Conservation (phyloP, 2,113 vertebrate species). For the Motacilla alba region DNA sequence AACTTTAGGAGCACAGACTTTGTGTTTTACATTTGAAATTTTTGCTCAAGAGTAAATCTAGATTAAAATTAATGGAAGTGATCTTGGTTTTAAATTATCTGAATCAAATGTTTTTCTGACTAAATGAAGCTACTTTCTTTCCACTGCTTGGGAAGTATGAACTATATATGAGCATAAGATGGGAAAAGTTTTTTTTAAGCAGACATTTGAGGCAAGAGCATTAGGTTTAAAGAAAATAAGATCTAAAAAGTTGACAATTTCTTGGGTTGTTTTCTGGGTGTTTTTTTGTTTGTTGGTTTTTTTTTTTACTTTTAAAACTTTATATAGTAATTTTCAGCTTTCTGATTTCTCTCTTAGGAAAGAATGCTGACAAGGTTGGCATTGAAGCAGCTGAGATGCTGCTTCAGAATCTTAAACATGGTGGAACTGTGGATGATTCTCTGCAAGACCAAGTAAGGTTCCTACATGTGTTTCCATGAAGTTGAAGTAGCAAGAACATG, state of each 20-base stretch:
- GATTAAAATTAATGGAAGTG: not conserved
- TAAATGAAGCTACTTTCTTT: not conserved
- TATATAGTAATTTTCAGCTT: not conserved
- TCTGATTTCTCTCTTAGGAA: slow-evolving; percentile 71
- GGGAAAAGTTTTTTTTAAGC: not conserved
- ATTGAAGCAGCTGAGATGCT: slow-evolving; percentile 94
- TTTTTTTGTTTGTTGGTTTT: not conserved
- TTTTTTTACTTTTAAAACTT: not conserved
- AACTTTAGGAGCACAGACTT: not conserved
- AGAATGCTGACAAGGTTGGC: slow-evolving; percentile 89
- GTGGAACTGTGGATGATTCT: slow-evolving; percentile 94
- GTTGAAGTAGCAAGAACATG: not conserved
- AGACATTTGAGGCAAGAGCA: not conserved
- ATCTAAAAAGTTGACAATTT: not conserved
- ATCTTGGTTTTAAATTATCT: not conserved
- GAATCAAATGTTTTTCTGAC: not conserved
- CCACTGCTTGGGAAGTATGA: not conserved
- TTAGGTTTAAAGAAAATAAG: not conserved
- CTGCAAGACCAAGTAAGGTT: slow-evolving; percentile 92
- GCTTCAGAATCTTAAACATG: slow-evolving; percentile 89
- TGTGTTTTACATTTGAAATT: not conserved
- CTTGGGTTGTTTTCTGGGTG: not conserved
- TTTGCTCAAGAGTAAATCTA: not conserved
- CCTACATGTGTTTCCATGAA: not conserved
- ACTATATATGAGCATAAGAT: not conserved